These are phyloP conservation scores for Drosophila nigromelanica DNA, from an alignment of 1,140 invertebrate species.

Conservation along the genomic window DNA sequence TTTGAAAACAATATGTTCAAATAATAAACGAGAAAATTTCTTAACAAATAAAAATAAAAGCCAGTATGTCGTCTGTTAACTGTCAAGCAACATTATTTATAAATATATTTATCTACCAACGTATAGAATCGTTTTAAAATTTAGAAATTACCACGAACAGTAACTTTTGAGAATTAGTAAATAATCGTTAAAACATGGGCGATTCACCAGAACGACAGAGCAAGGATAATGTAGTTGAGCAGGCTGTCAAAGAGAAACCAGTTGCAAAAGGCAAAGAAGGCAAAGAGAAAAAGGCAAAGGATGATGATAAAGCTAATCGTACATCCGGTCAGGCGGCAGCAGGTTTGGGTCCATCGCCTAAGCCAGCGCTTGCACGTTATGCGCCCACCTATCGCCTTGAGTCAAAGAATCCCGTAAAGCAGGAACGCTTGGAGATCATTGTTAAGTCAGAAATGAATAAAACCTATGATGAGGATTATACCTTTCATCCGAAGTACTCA, in stretches of 20 bases:
- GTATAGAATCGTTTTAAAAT: background rate
- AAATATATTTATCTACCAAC: background rate
- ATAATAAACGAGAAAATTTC: no score
- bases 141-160: background rate
- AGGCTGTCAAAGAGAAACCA: conserved; percentile 25
- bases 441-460: conserved; percentile 73
- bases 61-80: background rate
- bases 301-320: background rate
- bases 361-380: conserved; percentile 37
- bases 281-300: conserved; percentile 24
- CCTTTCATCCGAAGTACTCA: conserved; percentile 73
- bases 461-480: conserved; percentile 56
- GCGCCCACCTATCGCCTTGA: conserved; percentile 83
- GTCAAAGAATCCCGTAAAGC: conserved; percentile 78
- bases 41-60: background rate
- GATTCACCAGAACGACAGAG: conserved; percentile 23
- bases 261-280: background rate
- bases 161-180: background rate
- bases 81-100: background rate
- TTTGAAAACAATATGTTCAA: background rate
- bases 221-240: conserved; percentile 18
- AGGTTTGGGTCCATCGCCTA: background rate
- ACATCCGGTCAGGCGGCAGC: background rate
- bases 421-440: conserved; percentile 70
- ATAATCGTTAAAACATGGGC: conserved; percentile 9